Evolutionary conservation across 2,113 vertebrate genomes (phyloP).

Genomic region (Lathamus discolor): DNA sequence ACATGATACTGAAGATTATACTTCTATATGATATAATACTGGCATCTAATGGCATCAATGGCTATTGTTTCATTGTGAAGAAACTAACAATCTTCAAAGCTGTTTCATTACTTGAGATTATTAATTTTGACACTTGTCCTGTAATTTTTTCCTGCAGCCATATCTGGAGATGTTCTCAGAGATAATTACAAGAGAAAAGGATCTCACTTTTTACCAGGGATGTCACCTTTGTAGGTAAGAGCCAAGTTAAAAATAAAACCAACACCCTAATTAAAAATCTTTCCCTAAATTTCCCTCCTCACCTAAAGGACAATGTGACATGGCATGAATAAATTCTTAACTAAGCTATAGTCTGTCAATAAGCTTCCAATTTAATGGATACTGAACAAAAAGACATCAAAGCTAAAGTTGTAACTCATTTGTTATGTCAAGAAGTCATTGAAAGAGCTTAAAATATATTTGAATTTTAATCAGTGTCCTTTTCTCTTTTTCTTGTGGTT

Average conservation of each 20-base stretch:
- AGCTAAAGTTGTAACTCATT: background rate
- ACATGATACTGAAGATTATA: background rate
- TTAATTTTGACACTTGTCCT: background rate
- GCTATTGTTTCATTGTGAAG: background rate
- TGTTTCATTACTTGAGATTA: background rate
- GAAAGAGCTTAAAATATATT: background rate
- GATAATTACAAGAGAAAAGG: background rate
- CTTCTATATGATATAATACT: background rate
- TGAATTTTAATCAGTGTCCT: background rate
- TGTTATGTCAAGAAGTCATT: background rate
- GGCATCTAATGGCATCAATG: background rate
- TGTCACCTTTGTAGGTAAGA: background rate
- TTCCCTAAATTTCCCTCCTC: background rate
- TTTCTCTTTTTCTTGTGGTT: background rate
- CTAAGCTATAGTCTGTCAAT: background rate
- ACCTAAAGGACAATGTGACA: background rate
- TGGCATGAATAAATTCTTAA: background rate
- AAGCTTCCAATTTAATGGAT: background rate
- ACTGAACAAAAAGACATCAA: background rate
- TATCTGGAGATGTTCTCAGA: background rate
- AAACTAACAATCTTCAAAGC: background rate
- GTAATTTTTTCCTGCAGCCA: background rate
- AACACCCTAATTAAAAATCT: background rate
- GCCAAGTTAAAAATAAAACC: background rate
- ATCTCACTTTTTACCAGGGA: background rate